Conservation (phyloP, 2,113 vertebrate genomes). For the Cyphomyrus plagiostoma region DNA sequence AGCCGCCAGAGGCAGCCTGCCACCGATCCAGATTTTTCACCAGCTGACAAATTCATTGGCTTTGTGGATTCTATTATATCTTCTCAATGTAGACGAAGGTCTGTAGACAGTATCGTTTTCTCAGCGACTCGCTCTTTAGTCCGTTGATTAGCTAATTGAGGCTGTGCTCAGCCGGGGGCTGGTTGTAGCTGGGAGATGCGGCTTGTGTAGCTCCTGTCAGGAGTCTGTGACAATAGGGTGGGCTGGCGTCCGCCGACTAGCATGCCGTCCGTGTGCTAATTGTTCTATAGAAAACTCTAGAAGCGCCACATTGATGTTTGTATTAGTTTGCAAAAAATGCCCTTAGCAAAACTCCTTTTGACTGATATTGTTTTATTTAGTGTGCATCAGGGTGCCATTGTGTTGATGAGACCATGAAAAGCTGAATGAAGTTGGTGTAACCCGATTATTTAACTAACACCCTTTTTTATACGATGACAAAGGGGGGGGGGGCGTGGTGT, state of each 20-base stretch:
- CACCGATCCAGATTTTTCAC: slow-evolving; percentile 7
- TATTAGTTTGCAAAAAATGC: background rate
- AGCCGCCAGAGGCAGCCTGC: slow-evolving; percentile 31
- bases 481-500: background rate
- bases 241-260: background rate
- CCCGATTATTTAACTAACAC: background rate
- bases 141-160: slow-evolving; percentile 3
- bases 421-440: slow-evolving; percentile 2
- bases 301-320: background rate
- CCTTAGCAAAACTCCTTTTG: background rate
- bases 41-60: slow-evolving; percentile 15
- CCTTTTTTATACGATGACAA: background rate
- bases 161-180: background rate
- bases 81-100: background rate
- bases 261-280: background rate
- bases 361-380: slow-evolving; percentile 1
- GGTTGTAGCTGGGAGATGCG: background rate
- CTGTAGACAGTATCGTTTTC: background rate
- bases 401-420: background rate
- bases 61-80: background rate
- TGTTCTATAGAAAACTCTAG: background rate
- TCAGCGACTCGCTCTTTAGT: background rate
- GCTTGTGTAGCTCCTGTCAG: background rate
- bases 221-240: background rate
- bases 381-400: background rate